Percentiles rank a stretch among this genome's conserved stretches.
These are phyloP conservation scores for Ethmia dodecea DNA, from an alignment of 2,888 invertebrate genomes.

Conservation along the genomic window DNA sequence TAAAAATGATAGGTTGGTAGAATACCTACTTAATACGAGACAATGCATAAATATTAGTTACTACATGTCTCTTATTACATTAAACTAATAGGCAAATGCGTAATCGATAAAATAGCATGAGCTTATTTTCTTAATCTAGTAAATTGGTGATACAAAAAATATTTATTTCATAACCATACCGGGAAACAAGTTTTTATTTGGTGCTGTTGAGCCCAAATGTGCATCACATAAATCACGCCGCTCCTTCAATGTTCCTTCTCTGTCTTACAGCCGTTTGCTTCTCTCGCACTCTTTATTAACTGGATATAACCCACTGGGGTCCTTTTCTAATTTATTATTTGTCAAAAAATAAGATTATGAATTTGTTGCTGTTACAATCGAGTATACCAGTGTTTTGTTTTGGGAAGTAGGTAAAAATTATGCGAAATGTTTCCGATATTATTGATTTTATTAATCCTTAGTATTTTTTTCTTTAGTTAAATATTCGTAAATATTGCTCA, in stretches of 20 bases:
- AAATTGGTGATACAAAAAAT: too few relatives aligned
- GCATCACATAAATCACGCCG: slow-evolving; percentile 70
- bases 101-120: too few relatives aligned
- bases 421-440: too few relatives aligned
- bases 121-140: too few relatives aligned
- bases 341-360: slow-evolving; percentile 41
- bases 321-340: slow-evolving; percentile 42
- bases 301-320: slow-evolving; percentile 51
- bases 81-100: too few relatives aligned
- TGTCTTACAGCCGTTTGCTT: slow-evolving; percentile 54
- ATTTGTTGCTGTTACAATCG: slow-evolving; percentile 30
- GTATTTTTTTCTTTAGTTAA: too few relatives aligned
- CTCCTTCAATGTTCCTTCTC: slow-evolving; percentile 61
- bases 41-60: neutral
- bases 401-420: too few relatives aligned
- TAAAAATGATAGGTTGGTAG: neutral
- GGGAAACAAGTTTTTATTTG: slow-evolving; percentile 64
- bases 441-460: too few relatives aligned
- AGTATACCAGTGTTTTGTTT: too few relatives aligned
- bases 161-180: slow-evolving; percentile 55
- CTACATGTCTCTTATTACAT: too few relatives aligned
- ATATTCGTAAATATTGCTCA: too few relatives aligned
- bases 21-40: neutral
- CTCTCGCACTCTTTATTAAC: slow-evolving; percentile 56
- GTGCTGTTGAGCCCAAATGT: slow-evolving; percentile 71